Evolutionary conservation across 2,113 vertebrate genomes (phyloP).

Genomic region (Neogobius melanostomus): DNA sequence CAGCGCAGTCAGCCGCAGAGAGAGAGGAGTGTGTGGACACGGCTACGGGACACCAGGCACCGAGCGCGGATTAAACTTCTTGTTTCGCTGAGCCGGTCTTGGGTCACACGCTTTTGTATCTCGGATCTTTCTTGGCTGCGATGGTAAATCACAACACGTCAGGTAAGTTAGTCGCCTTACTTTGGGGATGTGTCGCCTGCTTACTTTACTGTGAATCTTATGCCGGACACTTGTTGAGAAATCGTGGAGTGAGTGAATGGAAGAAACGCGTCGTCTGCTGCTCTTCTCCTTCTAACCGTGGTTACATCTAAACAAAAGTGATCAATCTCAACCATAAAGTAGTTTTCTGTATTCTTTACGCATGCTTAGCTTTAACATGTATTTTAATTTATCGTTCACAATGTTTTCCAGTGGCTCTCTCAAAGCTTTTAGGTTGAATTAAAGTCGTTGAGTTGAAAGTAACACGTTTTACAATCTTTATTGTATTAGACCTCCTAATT

Average conservation of each 20-base stretch:
- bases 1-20: background rate
- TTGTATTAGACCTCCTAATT: no score
- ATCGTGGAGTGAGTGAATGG: background rate
- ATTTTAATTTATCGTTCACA: background rate
- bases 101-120: background rate
- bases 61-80: constrained; percentile 28
- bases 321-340: background rate
- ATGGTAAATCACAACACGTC: constrained; percentile 45
- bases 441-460: background rate
- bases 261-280: background rate
- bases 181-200: background rate
- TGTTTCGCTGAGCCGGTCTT: background rate
- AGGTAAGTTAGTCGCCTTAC: constrained; percentile 33
- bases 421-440: background rate
- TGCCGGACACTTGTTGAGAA: background rate
- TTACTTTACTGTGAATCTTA: background rate
- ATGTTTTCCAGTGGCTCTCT: background rate
- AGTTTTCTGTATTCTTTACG: background rate
- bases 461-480: background rate
- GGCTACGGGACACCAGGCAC: background rate
- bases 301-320: constrained; percentile 4
- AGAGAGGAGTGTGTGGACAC: background rate
- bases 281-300: background rate
- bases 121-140: constrained; percentile 11
- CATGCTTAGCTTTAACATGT: background rate